Base-by-base conservation (phyloP, 1,140 invertebrate species). In the Lepidostoma basale region DNA sequence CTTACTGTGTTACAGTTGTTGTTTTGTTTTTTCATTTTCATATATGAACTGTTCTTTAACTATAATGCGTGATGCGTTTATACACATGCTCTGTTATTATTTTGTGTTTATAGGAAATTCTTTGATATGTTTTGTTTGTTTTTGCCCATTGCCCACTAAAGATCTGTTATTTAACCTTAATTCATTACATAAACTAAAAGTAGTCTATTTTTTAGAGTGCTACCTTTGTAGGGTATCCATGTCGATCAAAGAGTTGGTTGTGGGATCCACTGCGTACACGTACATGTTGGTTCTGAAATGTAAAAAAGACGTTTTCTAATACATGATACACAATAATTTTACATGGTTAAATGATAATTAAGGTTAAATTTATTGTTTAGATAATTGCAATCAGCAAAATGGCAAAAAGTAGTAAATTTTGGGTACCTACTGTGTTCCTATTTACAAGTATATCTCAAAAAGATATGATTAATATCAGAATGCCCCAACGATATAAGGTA, bases 261-360 rank as follows among this genome's bases (percentile, higher is more conserved):
- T 78, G 2, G 89, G 90, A 80, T 94, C 91, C 5, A 94, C 89
- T 0, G 90, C 92, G 75, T 95, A 94, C 30, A 94, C 83, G 69
- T 92, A 94, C 79, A 94, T 84, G 72, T 95, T 92, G 23, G 92
- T 94, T 22, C 92, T 93, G 78, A 73, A 88, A 66, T 45, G 30
- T 44, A 62, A 58, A 67, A 69, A 49, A 64, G 14, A 36, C 18
- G 2, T 18, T 18, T 45, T 14, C n/a, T 44, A 44, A 44, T 23
- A 14, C 1, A 40, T 47, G 22, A 30, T n/a, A n/a, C n/a, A n/a
- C n/a, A n/a, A 45, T 64, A 49, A 1, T 44, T 44, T 44, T 44
- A 1, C n/a, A n/a, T n/a, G n/a, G n/a, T n/a, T 44, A 20, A 70
- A 70, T 69, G 30, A 54, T 36, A n/a, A n/a, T n/a, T n/a, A n/a